Evolutionary conservation across 2,888 invertebrate genomes (phyloP), one percentile per base, ranked within the genome.

Genomic region (Oligia fasciuncula): DNA sequence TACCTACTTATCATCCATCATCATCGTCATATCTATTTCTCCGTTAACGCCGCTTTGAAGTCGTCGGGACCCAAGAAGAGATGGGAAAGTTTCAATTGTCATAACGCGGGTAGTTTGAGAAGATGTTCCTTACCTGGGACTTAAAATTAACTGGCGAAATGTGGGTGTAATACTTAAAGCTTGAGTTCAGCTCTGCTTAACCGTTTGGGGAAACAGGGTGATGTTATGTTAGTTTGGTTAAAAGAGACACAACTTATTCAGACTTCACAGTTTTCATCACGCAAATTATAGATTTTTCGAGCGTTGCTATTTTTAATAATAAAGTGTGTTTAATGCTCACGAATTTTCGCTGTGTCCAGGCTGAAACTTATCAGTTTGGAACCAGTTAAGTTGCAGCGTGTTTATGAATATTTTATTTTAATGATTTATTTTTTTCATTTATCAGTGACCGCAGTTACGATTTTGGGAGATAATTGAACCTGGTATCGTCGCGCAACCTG

Each of bases 381-480:
- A 63, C 40, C 62, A 54, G 40, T 72, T 51, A 29, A 51, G n/a
- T 40, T 13, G 71, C 35, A 63, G n/a, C 79, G 63, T 74, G 35
- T 13, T 73, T 19, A 62, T 66, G 40, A 66, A 83, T 82, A 78
- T 83, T 73, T 73, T 60, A 5, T 19, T 29, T 19, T 40, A 65
- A 73, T 65, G 13, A 35, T 35, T 65, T 11, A 40, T 65, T 43
- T 60, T 51, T n/a, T 29, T 6, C 11, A 8, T 49, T 77, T 54
- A 35, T n/a, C 3, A 29, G 29, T 13, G 35, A 46, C 17, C 14
- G 6, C 23, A 35, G n/a, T 51, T 43, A 29, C 2, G 4, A 51
- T 74, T 62, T 73, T 8, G 14, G 8, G 54, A 40, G 29, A 60
- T 46, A 17, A 57, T 57, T 60, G 6, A 62, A 40, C 6, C 9